Percentiles rank a stretch among this genome's conserved stretches.
Conservation (phyloP, 2,888 invertebrate genomes). For the Scaptomyza tumidula region DNA sequence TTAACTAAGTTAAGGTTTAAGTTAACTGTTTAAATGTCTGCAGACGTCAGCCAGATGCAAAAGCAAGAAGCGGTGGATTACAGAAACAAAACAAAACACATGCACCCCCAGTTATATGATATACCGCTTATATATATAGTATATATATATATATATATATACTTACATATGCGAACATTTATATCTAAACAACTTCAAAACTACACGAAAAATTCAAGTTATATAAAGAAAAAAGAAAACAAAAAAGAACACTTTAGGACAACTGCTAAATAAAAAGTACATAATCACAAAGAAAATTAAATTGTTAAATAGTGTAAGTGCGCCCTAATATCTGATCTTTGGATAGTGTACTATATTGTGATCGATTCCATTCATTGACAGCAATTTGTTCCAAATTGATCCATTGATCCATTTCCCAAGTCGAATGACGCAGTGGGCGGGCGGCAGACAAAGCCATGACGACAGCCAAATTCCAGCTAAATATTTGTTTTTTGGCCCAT, state of each 20-base stretch:
- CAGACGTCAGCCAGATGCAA: conserved; percentile 8
- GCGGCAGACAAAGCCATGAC: conserved; percentile 61
- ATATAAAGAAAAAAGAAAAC: conserved; percentile 1
- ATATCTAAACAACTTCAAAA: conserved; percentile 18
- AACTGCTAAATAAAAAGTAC: conserved; percentile 53
- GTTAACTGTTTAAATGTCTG: conserved; percentile 47
- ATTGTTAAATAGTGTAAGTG: not conserved
- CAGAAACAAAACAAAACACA: not conserved
- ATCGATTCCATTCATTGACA: not conserved
- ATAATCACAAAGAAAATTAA: conserved; percentile 18
- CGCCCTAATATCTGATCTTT: conserved; percentile 4
- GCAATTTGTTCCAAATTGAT: conserved; percentile 17
- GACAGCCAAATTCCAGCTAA: conserved; percentile 70
- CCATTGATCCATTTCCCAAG: conserved; percentile 59
- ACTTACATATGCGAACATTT: conserved; percentile 15
- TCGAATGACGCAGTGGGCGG: conserved; percentile 66
- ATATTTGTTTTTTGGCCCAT: conserved; percentile 56
- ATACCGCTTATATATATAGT: conserved; percentile 9
- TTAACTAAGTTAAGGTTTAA: conserved; percentile 74
- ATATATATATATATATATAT: not conserved
- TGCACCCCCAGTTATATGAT: conserved; percentile 1
- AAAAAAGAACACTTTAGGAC: conserved; percentile 40
- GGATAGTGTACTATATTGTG: conserved; percentile 2
- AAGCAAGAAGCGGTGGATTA: not conserved
- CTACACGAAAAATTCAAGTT: conserved; percentile 48